These are phyloP conservation scores for Caenorhabditis sulstoni DNA, from an alignment of 2,888 invertebrate genomes.

Conservation along the genomic window DNA sequence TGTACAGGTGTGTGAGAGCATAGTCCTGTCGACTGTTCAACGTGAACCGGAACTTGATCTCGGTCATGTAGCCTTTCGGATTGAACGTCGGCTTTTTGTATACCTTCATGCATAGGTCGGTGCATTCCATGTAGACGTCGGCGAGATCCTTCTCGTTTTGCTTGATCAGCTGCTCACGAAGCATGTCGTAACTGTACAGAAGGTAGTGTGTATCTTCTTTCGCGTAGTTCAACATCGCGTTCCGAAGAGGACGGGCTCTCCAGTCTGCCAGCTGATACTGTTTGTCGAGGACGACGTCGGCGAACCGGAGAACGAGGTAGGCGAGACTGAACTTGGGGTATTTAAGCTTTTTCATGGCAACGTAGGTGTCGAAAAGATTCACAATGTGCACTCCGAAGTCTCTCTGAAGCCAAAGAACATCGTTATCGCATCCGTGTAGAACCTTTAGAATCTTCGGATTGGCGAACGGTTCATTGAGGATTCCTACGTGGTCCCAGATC, in stretches of 20 bases:
- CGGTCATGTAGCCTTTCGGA: slow-evolving; percentile 86
- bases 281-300: slow-evolving; percentile 87
- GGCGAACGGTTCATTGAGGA: slow-evolving; percentile 90
- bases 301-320: slow-evolving; percentile 84
- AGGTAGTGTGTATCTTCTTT: slow-evolving; percentile 95
- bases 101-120: slow-evolving; percentile 86
- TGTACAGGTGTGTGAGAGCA: slow-evolving; percentile 88
- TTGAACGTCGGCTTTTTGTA: slow-evolving; percentile 88
- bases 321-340: slow-evolving; percentile 83
- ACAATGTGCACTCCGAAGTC: slow-evolving; percentile 96
- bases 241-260: slow-evolving; percentile 90
- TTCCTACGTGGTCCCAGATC: slow-evolving; percentile 88
- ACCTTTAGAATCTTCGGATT: slow-evolving; percentile 93
- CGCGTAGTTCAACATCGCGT: slow-evolving; percentile 89
- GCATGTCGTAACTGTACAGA: slow-evolving; percentile 88
- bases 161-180: slow-evolving; percentile 85
- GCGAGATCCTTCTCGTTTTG: slow-evolving; percentile 84
- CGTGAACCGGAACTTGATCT: slow-evolving; percentile 85
- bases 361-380: slow-evolving; percentile 93
- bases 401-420: slow-evolving; percentile 94
- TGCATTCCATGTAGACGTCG: slow-evolving; percentile 87
- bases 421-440: slow-evolving; percentile 92
- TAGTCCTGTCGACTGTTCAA: slow-evolving; percentile 85
- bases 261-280: slow-evolving; percentile 95
- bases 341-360: slow-evolving; percentile 69